Evolutionary conservation across 1,140 invertebrate species (phyloP).

Genomic region (Papilio helenus): DNA sequence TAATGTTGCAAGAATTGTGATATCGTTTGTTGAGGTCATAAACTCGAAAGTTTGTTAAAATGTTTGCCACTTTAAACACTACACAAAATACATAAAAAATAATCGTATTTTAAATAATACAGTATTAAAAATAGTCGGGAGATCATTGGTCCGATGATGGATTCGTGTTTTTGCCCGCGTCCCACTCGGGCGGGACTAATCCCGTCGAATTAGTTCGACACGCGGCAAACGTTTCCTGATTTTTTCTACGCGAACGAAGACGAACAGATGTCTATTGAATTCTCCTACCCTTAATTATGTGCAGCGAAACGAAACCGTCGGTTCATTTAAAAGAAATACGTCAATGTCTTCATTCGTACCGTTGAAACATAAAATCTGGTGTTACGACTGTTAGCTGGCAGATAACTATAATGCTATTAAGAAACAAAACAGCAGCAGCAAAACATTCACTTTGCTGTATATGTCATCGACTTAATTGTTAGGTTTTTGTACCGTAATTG

Average conservation of each 20-base stretch:
- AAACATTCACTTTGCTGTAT: neutral
- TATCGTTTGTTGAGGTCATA: too few relatives aligned
- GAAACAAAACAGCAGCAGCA: neutral
- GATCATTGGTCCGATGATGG: conserved; percentile 62
- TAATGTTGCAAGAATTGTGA: too few relatives aligned
- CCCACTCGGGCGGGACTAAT: conserved; percentile 55
- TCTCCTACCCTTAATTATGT: conserved; percentile 67
- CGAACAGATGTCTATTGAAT: conserved; percentile 73
- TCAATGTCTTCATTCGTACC: conserved; percentile 35
- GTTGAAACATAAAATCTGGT: neutral
- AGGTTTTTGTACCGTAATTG: neutral
- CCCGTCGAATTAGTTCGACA: conserved; percentile 78
- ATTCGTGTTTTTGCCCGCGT: conserved; percentile 76
- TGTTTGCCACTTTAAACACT: too few relatives aligned
- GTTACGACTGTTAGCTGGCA: neutral
- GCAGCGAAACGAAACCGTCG: conserved; percentile 65
- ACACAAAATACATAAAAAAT: too few relatives aligned
- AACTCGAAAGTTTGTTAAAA: too few relatives aligned
- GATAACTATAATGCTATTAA: neutral
- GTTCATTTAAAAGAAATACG: conserved; percentile 39
- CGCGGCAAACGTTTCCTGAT: conserved; percentile 68
- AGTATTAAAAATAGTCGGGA: conserved; percentile 56
- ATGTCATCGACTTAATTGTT: neutral
- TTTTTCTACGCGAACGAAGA: conserved; percentile 62
- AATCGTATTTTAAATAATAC: neutral